Percentiles rank a stretch among this genome's conserved stretches.
Evolutionary conservation across 2,888 invertebrate species (phyloP).

Genomic region (Caprella mutica): DNA sequence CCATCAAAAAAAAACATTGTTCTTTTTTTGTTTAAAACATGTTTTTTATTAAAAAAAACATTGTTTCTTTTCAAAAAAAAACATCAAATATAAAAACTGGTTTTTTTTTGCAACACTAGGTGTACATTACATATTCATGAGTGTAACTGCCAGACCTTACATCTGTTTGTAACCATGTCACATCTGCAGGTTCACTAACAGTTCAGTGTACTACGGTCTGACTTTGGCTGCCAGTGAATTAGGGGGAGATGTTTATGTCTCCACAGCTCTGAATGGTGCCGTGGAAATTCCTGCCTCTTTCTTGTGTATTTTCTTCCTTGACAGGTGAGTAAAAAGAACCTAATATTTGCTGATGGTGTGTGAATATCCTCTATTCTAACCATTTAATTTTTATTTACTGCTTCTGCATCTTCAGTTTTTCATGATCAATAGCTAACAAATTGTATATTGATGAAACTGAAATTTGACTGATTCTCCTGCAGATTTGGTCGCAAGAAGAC

Average conservation of each 20-base stretch:
- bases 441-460: not conserved
- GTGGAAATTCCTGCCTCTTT: constrained; percentile 38
- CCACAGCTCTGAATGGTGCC: constrained; percentile 37
- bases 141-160: too few relatives aligned
- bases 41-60: too few relatives aligned
- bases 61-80: too few relatives aligned
- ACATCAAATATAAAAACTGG: too few relatives aligned
- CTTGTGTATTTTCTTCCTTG: constrained; percentile 35
- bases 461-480: not conserved
- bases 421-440: too few relatives aligned
- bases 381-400: not conserved
- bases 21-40: too few relatives aligned
- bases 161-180: too few relatives aligned
- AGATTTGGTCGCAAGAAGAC: constrained; percentile 25
- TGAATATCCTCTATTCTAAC: too few relatives aligned
- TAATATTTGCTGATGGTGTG: not conserved
- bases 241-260: constrained; percentile 36
- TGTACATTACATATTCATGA: too few relatives aligned
- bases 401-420: not conserved
- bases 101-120: too few relatives aligned
- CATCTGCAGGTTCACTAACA: constrained; percentile 36
- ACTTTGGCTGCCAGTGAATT: constrained; percentile 37
- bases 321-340: constrained; percentile 31
- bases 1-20: too few relatives aligned
- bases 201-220: constrained; percentile 37